Conservation (phyloP, 2,797 vertebrate genomes). For the Tarsius wallacei region DNA sequence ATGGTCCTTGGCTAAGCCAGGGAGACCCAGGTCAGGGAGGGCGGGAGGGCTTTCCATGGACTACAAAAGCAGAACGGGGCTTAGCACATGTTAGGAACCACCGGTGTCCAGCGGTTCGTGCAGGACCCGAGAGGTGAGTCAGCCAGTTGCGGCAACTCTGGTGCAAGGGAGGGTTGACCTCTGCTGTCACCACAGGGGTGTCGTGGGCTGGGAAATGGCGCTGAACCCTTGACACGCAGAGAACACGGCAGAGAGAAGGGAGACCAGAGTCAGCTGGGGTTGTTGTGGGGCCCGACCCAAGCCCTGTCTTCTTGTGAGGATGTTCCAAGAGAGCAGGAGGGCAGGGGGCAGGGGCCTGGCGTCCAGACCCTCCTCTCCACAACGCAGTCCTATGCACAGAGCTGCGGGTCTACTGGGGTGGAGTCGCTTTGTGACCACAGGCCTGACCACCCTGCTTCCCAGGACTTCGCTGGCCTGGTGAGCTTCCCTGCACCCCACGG, state of each 20-base stretch:
- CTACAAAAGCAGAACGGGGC: background rate
- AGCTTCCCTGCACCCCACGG: background rate
- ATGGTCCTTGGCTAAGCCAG: background rate
- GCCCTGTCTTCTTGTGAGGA: background rate
- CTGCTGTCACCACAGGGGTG: background rate
- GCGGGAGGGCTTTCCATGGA: accelerated
- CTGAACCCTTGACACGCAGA: background rate
- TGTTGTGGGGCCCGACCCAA: background rate
- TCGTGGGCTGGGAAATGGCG: background rate
- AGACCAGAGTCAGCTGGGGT: background rate
- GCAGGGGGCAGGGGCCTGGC: too few species aligned
- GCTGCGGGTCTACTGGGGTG: too few species aligned
- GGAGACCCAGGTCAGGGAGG: accelerated
- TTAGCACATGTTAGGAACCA: background rate
- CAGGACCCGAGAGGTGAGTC: too few species aligned
- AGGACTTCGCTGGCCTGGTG: background rate
- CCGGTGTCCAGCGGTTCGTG: accelerated
- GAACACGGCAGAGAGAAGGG: background rate
- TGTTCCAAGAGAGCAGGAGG: background rate
- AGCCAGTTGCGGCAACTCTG: accelerated
- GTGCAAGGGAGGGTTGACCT: background rate
- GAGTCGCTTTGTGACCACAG: too few species aligned
- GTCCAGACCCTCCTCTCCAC: background rate
- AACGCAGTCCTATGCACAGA: background rate
- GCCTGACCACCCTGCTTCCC: background rate